phyloP scores from a whole-genome alignment of 2,888 invertebrate genomes.

The Seira ritae region DNA sequence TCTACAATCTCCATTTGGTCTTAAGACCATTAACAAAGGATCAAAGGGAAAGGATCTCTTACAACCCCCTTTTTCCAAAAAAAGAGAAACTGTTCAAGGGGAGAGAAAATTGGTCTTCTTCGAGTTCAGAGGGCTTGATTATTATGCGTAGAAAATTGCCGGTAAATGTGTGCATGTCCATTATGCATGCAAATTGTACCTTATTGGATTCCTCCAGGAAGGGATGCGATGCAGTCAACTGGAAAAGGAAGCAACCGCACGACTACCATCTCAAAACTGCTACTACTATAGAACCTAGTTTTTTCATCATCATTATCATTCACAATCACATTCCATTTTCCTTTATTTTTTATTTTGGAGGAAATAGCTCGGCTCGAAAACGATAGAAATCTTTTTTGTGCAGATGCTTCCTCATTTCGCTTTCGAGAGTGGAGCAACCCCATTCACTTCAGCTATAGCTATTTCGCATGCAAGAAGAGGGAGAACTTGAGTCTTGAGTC shows the following conservation, averaged over 20 bases:
- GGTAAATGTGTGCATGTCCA: constrained; percentile 19
- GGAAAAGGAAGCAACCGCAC: neutral
- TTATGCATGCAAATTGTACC: constrained; percentile 55
- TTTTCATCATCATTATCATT: constrained; percentile 11
- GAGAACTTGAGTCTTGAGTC: neutral
- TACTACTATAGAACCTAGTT: neutral
- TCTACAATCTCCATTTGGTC: neutral
- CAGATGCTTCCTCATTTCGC: neutral
- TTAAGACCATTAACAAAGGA: constrained; percentile 4
- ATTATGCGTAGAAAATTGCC: constrained; percentile 13
- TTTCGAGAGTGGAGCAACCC: neutral
- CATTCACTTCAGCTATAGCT: neutral
- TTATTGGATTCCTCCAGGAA: constrained; percentile 21
- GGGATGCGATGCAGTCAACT: constrained; percentile 38
- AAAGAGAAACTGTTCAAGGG: neutral
- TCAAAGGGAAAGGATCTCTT: neutral
- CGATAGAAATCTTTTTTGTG: neutral
- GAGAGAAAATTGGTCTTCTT: neutral
- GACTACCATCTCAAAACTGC: neutral
- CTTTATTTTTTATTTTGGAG: neutral
- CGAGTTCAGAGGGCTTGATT: neutral
- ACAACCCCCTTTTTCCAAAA: neutral
- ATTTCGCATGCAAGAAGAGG: neutral
- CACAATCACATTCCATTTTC: constrained; percentile 10
- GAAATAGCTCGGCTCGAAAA: neutral